Conservation (phyloP, 2,113 vertebrate species). For the Hystrix brachyura region DNA sequence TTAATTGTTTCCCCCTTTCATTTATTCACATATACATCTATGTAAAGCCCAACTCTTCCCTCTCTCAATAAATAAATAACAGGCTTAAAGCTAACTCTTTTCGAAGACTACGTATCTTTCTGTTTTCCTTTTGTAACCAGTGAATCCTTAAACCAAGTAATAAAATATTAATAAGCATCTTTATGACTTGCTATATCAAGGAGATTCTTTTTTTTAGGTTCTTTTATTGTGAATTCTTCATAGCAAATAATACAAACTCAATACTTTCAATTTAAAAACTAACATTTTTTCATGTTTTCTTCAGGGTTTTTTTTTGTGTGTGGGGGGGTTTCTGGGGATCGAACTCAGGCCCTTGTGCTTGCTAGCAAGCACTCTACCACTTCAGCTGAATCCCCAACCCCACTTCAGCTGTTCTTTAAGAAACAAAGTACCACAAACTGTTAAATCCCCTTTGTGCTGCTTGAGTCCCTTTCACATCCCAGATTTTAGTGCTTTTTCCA, state of each 20-base stretch:
- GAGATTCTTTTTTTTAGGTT: conserved; percentile 3
- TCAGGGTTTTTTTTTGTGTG: not conserved
- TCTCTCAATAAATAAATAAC: not conserved
- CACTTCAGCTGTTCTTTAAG: not conserved
- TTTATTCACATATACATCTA: not conserved
- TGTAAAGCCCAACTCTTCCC: not conserved
- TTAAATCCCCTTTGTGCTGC: not conserved
- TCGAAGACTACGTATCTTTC: not conserved
- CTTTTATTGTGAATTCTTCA: conserved; percentile 13
- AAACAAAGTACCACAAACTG: conserved; percentile 2
- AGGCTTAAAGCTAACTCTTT: not conserved
- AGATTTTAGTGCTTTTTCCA: not conserved
- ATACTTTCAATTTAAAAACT: conserved; percentile 12
- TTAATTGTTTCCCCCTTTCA: not conserved
- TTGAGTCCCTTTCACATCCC: not conserved
- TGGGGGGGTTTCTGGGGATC: too few relatives aligned
- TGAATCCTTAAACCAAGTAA: conserved; percentile 27
- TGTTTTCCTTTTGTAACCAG: not conserved
- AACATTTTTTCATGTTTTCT: conserved; percentile 19
- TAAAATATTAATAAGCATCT: not conserved
- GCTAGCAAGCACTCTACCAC: too few relatives aligned
- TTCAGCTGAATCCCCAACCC: not conserved
- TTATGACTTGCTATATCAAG: not conserved
- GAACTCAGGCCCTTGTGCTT: too few relatives aligned
- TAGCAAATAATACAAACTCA: not conserved